Conservation (phyloP, 2,797 vertebrate species). For the Chelmon rostratus region DNA sequence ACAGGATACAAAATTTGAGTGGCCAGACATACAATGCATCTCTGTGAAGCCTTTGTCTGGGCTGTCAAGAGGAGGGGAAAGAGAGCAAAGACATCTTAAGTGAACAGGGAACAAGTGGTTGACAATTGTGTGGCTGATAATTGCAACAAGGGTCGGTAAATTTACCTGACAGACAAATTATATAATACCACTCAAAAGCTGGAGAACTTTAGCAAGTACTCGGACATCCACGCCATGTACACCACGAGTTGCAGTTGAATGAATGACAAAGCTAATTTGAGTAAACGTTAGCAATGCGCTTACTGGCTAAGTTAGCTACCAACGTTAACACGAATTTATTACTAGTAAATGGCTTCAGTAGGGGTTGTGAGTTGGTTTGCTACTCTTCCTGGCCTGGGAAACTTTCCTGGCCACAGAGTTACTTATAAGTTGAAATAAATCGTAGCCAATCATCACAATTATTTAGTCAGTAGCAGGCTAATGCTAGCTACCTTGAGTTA, state of each 20-base stretch:
- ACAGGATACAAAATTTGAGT: constrained; percentile 96
- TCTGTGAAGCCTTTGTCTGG: constrained; percentile 91
- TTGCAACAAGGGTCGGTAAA: background rate
- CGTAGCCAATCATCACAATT: background rate
- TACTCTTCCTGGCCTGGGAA: rapidly evolving
- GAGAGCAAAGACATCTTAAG: background rate
- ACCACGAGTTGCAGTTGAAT: constrained; percentile 36
- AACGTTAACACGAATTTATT: background rate
- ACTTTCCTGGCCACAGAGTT: rapidly evolving
- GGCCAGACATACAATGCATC: constrained; percentile 95
- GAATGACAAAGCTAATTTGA: constrained; percentile 83
- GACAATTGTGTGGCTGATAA: background rate
- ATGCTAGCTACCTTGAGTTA: constrained; percentile 87
- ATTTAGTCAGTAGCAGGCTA: constrained; percentile 47
- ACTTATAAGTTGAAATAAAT: background rate
- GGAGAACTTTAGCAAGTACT: background rate
- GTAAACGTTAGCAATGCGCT: constrained; percentile 46
- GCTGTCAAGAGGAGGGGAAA: constrained; percentile 75
- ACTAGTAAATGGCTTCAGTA: rapidly evolving
- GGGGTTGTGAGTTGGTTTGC: rapidly evolving
- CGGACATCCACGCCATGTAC: background rate
- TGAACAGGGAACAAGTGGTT: background rate
- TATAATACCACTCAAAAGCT: rapidly evolving
- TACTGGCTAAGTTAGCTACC: constrained; percentile 20
- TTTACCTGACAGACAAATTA: background rate